Base-by-base conservation (phyloP, 2,797 vertebrate species). In the Thripadectes ignobilis region DNA sequence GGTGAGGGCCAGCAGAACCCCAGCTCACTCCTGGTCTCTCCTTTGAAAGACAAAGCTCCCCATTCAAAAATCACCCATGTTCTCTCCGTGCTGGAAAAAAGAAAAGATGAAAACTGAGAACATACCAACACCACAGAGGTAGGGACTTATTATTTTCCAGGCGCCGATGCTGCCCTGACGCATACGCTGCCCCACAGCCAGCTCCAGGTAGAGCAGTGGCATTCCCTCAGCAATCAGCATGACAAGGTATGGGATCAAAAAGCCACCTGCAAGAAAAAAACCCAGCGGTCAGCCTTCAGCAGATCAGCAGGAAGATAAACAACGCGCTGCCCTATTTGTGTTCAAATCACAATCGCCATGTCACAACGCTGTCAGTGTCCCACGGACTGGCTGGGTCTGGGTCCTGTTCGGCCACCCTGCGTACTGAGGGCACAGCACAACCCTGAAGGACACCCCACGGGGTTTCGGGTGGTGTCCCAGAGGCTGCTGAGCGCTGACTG, bases 181-280 rank as follows among this genome's bases (percentile, higher is more conserved):
- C 99, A 99, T 99, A 88, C 98, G 98, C 97, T 99, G 99, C 49
- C 99, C 99, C 68, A 99, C 98, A 0, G 99, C 99, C 68, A 99
- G 98, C 90, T 99, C 99, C 98, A 99, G 38, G 97, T 98, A 99
- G 76, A 99, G 98, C 74, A 99, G 98, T 0, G 99, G 99, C 92
- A 99, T 97, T 2, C 99, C 99, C 97, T 99, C 99, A 6, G 99
- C 90, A 1, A 99, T 2, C 88, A 99, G 97, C 99, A 99, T 99
- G 89, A 99, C 34, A 11, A 99, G 1, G 85, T 99, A 99, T 0
- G 99, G 99, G 79, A 99, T 98, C 96, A 99, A 84, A 95, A 99
- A 99, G 2, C 99, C 99, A 16, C 99, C 99, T 99, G 97, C 11
- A 45, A 93, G 88, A 63, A 66, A 54, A 83, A 61, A 55, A 17